Evolutionary conservation across 2,797 vertebrate species (phyloP), one percentile per base, ranked within the genome.

Genomic region (Caiman crocodilus): DNA sequence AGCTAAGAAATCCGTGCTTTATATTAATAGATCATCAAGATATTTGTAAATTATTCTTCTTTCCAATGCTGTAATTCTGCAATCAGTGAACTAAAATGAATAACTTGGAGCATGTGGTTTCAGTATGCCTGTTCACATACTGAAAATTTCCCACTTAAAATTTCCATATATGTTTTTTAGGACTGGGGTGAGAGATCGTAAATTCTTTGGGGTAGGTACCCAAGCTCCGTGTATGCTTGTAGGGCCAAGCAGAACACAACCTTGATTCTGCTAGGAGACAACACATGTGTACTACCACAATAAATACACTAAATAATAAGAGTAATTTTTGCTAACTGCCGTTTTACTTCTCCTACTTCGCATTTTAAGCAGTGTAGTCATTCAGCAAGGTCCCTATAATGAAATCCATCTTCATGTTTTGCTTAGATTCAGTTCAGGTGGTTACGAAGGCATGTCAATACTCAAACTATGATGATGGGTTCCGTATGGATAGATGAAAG

Each of bases 41-140:
- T 67, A 35, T 25, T 17, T 85, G 76, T 30, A 64, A 82, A 89
- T 71, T 92, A 55, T 87, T 91, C 88, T n/a, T 86, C 76, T 93
- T 86, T n/a, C 28, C 50, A 79, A 12, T 18, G 20, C 32, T 79
- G 69, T 93, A 85, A 79, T 76, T 67, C 91, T 79, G 71, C 78
- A 87, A 73, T 59, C 21, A 71, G 42, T 81, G 42, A 85, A 73
- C 50, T 60, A 28, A 32, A 35, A 57, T 0, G 0, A 61, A 60
- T 83, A 85, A 80, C 20, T 30, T 21, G 55, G 50, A 74, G 60
- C 15, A 1, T 14, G 7, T 55, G 4, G 61, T 60, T 73, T 84
- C 76, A 67, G 74, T 7, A 10, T 35, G 20, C 35, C 26, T 21
- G 5, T 89, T 50, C n/a, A 61, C 32, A 56, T 32, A 57, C 26